Conservation (phyloP, 2,113 vertebrate genomes). For the Promerops cafer region DNA sequence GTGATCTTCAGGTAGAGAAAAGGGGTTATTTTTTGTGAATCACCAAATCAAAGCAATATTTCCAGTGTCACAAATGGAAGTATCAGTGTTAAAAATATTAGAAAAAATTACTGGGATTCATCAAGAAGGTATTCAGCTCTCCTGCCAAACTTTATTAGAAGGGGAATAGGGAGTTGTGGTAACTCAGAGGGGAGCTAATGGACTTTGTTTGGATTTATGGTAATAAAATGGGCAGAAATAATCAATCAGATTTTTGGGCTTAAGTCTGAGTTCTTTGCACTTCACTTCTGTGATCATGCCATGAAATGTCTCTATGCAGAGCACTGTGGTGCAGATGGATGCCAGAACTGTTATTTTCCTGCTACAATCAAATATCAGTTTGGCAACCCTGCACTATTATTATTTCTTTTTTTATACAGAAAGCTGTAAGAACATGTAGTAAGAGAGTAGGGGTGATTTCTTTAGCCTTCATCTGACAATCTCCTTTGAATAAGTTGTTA, state of each 20-base stretch:
- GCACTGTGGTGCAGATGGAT: background rate
- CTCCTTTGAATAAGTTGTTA: background rate
- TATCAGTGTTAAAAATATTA: background rate
- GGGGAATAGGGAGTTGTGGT: background rate
- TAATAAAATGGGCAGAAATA: background rate
- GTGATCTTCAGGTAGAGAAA: background rate
- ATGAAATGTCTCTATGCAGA: background rate
- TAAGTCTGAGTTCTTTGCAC: background rate
- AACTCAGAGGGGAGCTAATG: background rate
- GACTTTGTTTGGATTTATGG: background rate
- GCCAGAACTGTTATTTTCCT: background rate
- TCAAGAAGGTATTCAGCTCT: background rate
- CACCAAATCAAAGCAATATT: background rate
- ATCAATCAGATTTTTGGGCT: background rate
- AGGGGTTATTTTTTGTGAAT: background rate
- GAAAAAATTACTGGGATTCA: background rate
- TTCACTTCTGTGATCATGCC: rapidly evolving
- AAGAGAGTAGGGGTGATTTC: background rate
- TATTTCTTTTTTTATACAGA: background rate
- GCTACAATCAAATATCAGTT: background rate
- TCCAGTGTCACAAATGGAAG: background rate
- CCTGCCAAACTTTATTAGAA: background rate
- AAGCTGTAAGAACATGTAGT: background rate
- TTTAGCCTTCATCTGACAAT: background rate
- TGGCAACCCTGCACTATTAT: background rate